phyloP scores from a whole-genome alignment of 2,888 invertebrate species.

The Ophioninae sp. region DNA sequence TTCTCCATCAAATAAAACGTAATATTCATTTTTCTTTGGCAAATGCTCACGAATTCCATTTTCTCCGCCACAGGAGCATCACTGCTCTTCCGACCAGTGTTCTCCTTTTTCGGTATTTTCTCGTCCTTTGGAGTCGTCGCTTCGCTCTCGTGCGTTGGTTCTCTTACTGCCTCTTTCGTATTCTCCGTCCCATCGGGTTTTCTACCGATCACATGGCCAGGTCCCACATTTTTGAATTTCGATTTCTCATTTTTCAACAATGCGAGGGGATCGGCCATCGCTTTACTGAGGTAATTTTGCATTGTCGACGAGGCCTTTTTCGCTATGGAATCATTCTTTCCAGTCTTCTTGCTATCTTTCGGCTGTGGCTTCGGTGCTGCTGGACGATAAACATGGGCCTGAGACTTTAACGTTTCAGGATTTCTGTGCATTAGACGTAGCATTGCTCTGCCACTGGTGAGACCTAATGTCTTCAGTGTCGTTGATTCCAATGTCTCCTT shows the following conservation, averaged over 20 bases:
- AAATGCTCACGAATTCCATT: conserved; percentile 80
- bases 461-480: conserved; percentile 89
- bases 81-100: conserved; percentile 22
- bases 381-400: conserved; percentile 87
- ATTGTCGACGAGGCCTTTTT: conserved; percentile 52
- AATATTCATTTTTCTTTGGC: background rate
- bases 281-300: conserved; percentile 58
- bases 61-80: conserved; percentile 68
- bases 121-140: conserved; percentile 48
- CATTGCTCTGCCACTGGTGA: conserved; percentile 90
- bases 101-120: conserved; percentile 56
- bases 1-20: background rate
- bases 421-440: conserved; percentile 86
- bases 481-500: conserved; percentile 85
- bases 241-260: conserved; percentile 62
- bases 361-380: conserved; percentile 70
- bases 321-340: conserved; percentile 48
- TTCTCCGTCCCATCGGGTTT: conserved; percentile 43
- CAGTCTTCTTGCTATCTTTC: conserved; percentile 46
- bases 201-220: conserved; percentile 67
- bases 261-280: conserved; percentile 60
- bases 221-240: conserved; percentile 64
- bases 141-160: conserved; percentile 44
- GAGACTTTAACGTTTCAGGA: conserved; percentile 85
- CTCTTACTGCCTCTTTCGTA: background rate